Evolutionary conservation across 2,888 invertebrate genomes (phyloP).

Genomic region (Heliconius ethilla): DNA sequence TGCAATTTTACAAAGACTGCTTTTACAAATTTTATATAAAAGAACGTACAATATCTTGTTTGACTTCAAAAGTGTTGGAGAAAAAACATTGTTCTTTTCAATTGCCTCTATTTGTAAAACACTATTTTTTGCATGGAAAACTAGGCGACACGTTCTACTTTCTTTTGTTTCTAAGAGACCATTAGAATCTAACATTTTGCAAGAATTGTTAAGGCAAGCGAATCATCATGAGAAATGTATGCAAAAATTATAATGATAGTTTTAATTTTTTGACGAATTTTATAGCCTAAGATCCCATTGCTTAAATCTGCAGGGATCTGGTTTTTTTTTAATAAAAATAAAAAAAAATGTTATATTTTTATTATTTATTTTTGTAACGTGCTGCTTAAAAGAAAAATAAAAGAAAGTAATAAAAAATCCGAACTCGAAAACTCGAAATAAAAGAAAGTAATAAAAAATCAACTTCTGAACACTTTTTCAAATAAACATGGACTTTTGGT

Average conservation of each 20-base stretch:
- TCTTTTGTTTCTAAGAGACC: conserved; percentile 29
- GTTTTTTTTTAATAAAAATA: too few species aligned
- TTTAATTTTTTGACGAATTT: not conserved
- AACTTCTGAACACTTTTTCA: too few species aligned
- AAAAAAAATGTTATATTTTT: too few species aligned
- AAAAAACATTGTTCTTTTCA: conserved; percentile 31
- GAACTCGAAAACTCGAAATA: too few species aligned
- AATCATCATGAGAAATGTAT: conserved; percentile 3
- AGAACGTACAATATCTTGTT: conserved; percentile 7
- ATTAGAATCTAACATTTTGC: conserved; percentile 18
- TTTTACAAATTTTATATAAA: not conserved
- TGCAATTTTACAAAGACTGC: not conserved
- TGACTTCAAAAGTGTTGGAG: conserved; percentile 12
- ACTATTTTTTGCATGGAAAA: conserved; percentile 26
- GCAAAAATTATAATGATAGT: not conserved
- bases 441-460: too few species aligned
- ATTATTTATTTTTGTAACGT: too few species aligned
- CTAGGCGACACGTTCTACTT: conserved; percentile 18
- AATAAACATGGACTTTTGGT: too few species aligned
- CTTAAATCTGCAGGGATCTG: too few species aligned
- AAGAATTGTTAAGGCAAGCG: not conserved
- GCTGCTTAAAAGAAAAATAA: too few species aligned
- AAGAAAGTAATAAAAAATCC: too few species aligned
- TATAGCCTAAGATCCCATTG: not conserved
- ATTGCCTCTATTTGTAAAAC: conserved; percentile 28